Conservation (phyloP, 2,888 invertebrate genomes). For the Dolomedes plantarius region DNA sequence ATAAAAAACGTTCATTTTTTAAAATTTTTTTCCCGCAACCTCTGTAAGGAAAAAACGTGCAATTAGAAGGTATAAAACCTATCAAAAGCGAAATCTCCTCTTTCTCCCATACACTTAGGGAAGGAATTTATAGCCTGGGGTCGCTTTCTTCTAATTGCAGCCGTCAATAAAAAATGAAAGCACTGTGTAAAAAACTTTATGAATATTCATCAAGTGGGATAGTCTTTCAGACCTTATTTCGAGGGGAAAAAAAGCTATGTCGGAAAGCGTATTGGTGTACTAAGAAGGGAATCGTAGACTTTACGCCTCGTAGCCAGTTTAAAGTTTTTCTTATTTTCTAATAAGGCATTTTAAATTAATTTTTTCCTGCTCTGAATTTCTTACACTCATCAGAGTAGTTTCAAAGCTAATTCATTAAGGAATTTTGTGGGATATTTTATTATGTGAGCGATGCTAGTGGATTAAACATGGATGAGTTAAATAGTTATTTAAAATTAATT, state of each 20-base stretch:
- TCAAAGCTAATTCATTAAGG: not conserved
- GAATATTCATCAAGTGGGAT: conserved; percentile 44
- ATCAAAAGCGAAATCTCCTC: conserved; percentile 48
- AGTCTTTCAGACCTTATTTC: not conserved
- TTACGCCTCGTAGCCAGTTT: not conserved
- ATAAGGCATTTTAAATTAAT: conserved; percentile 10
- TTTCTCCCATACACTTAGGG: conserved; percentile 6
- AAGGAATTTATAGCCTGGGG: conserved; percentile 32
- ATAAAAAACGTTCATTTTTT: conserved; percentile 10
- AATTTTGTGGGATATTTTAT: not conserved
- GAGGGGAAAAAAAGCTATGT: not conserved
- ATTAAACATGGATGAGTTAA: not conserved
- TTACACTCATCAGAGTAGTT: not conserved
- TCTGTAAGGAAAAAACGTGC: conserved; percentile 20
- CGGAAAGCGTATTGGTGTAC: not conserved
- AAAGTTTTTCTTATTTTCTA: not conserved
- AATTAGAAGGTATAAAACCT: conserved; percentile 54
- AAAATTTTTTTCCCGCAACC: not conserved
- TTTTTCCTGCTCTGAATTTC: not conserved
- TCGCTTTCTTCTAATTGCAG: conserved; percentile 46
- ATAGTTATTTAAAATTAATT: not conserved
- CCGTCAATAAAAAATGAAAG: conserved; percentile 31
- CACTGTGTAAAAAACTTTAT: conserved; percentile 40
- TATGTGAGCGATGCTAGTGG: not conserved
- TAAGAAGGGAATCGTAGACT: not conserved